phyloP scores from a whole-genome alignment of 2,888 invertebrate species.

The Erannis defoliaria region DNA sequence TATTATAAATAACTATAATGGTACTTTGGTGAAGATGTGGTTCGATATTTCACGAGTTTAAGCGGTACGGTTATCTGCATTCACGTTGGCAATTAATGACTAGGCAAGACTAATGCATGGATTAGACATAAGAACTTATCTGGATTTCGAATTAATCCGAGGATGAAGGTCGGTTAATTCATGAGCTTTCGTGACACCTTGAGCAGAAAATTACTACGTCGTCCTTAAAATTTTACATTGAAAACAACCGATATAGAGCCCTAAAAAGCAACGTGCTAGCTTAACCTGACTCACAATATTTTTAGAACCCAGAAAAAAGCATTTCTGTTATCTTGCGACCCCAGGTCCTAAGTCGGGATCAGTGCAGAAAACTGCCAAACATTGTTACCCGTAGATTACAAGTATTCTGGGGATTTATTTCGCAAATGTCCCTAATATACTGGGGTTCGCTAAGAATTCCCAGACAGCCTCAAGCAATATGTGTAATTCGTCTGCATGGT shows the following conservation, averaged over 20 bases:
- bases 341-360: conserved; percentile 31
- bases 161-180: conserved; percentile 15
- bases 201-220: not conserved
- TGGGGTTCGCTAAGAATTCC: conserved; percentile 4
- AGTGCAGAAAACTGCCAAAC: conserved; percentile 20
- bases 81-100: conserved; percentile 17
- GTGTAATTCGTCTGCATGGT: conserved; percentile 10
- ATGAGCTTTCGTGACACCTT: conserved; percentile 8
- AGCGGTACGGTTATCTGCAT: not conserved
- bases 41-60: not conserved
- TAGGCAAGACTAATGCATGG: conserved; percentile 13
- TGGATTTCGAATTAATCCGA: conserved; percentile 14
- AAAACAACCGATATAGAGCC: not conserved
- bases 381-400: conserved; percentile 28
- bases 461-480: conserved; percentile 11
- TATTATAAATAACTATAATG: no score
- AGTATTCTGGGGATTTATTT: conserved; percentile 22
- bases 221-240: not conserved
- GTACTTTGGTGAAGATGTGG: not conserved
- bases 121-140: conserved; percentile 23
- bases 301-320: not conserved
- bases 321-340: conserved; percentile 30
- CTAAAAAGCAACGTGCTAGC: not conserved
- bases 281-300: not conserved
- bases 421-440: conserved; percentile 5